Percentiles rank a stretch among this genome's conserved stretches.
Conservation (phyloP, 2,797 vertebrate genomes). For the Hippopotamyrus pictus region DNA sequence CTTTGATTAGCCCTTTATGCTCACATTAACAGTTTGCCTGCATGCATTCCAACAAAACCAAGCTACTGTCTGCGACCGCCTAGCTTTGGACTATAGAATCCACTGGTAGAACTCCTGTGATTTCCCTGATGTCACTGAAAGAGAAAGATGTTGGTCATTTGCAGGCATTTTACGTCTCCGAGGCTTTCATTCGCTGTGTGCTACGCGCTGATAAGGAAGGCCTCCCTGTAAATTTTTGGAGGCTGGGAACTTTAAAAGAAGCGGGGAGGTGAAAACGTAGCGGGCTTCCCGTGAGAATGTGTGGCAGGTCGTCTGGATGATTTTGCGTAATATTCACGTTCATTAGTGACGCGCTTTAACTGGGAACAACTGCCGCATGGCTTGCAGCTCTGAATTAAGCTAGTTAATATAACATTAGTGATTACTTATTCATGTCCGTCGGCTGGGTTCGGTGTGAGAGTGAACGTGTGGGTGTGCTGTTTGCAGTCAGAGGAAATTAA, state of each 20-base stretch:
- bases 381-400: background rate
- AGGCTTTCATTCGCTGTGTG: background rate
- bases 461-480: background rate
- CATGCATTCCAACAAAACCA: background rate
- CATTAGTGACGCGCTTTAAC: background rate
- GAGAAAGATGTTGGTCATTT: background rate
- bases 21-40: background rate
- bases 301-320: background rate
- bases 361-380: background rate
- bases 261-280: background rate
- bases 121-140: background rate
- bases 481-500: conserved; percentile 6
- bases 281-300: background rate
- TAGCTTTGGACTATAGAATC: background rate
- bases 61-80: background rate
- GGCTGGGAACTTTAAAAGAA: background rate
- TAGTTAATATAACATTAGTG: conserved; percentile 4
- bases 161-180: background rate
- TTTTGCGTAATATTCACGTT: background rate
- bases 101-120: background rate
- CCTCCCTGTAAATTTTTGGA: background rate
- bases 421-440: conserved; percentile 2
- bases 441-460: background rate
- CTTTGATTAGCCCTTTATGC: conserved; percentile 5
- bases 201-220: background rate